Percentiles rank a stretch among this genome's conserved stretches.
These are phyloP conservation scores for Adrianichthys oophorus DNA, from an alignment of 2,797 vertebrate genomes.

Conservation along the genomic window DNA sequence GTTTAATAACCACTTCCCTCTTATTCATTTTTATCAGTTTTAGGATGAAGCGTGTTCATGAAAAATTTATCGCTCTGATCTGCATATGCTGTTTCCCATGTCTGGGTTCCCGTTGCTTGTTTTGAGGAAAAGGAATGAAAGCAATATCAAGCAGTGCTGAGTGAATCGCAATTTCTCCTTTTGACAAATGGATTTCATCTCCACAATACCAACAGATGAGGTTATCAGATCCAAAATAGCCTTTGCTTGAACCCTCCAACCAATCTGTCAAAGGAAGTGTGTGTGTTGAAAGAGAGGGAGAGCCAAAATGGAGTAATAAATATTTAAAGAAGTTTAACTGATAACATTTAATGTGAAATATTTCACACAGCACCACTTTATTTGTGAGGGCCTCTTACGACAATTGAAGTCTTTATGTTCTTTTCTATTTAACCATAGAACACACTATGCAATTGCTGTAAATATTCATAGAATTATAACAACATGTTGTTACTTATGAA, in stretches of 20 bases:
- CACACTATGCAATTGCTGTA: constrained; percentile 34
- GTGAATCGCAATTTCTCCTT: constrained; percentile 56
- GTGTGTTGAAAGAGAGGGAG: constrained; percentile 18
- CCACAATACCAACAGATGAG: constrained; percentile 30
- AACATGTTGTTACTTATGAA: no score
- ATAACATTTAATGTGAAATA: constrained; percentile 63
- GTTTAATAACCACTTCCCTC: constrained; percentile 65
- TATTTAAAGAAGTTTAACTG: constrained; percentile 71
- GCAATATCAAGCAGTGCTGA: constrained; percentile 43
- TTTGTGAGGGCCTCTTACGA: constrained; percentile 24
- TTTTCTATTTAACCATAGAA: constrained; percentile 43
- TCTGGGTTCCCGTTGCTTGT: constrained; percentile 64
- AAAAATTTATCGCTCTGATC: constrained; percentile 71
- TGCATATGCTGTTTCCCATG: constrained; percentile 74
- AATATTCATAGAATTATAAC: constrained; percentile 39
- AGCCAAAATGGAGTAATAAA: constrained; percentile 36
- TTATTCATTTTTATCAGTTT: constrained; percentile 53
- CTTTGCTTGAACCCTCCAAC: constrained; percentile 41
- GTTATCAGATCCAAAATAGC: constrained; percentile 48
- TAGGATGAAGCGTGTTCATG: constrained; percentile 66
- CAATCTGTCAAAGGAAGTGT: constrained; percentile 37
- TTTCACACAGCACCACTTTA: constrained; percentile 28
- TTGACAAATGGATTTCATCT: constrained; percentile 64
- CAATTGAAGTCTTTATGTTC: constrained; percentile 32
- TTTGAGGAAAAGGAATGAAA: constrained; percentile 53